phyloP scores from a whole-genome alignment of 2,113 vertebrate species.

The Nipponia nippon region DNA sequence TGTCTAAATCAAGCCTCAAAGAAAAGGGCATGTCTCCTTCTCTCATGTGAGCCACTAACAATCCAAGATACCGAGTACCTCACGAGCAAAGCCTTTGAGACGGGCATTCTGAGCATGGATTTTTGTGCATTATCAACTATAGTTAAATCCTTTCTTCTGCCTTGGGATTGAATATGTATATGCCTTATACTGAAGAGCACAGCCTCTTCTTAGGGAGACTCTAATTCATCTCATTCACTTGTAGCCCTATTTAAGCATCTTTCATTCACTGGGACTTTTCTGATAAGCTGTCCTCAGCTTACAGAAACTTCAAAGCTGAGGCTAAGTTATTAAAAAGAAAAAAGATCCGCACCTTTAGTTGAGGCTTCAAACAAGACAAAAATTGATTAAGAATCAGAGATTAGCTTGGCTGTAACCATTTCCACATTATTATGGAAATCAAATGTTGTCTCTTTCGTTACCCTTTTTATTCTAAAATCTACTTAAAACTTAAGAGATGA shows the following conservation, averaged over 20 bases:
- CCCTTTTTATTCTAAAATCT: slow-evolving; percentile 1
- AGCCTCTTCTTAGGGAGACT: slow-evolving; percentile 12
- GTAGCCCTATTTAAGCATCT: slow-evolving; percentile 17
- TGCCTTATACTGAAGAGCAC: slow-evolving; percentile 41
- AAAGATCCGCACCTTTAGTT: slow-evolving; percentile 39
- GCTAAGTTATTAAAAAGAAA: slow-evolving; percentile 32
- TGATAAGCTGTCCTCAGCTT: slow-evolving; percentile 59
- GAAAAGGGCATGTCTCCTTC: not conserved
- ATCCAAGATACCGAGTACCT: not conserved
- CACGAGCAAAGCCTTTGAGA: slow-evolving; percentile 41
- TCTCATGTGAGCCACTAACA: slow-evolving; percentile 30
- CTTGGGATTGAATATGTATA: slow-evolving; percentile 42
- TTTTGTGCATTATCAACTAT: slow-evolving; percentile 34
- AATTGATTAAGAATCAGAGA: slow-evolving; percentile 28
- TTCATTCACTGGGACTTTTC: slow-evolving; percentile 36
- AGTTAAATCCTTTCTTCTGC: slow-evolving; percentile 42
- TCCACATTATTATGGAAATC: not conserved
- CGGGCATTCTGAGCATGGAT: not conserved
- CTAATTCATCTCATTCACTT: slow-evolving; percentile 50
- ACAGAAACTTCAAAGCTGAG: slow-evolving; percentile 62
- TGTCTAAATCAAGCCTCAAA: not conserved
- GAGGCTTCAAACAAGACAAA: slow-evolving; percentile 48
- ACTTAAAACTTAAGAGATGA: not conserved
- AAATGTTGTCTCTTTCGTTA: not conserved
- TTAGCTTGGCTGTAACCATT: not conserved